Evolutionary conservation across 2,113 vertebrate genomes (phyloP).

Genomic region (Mesitornis unicolor): DNA sequence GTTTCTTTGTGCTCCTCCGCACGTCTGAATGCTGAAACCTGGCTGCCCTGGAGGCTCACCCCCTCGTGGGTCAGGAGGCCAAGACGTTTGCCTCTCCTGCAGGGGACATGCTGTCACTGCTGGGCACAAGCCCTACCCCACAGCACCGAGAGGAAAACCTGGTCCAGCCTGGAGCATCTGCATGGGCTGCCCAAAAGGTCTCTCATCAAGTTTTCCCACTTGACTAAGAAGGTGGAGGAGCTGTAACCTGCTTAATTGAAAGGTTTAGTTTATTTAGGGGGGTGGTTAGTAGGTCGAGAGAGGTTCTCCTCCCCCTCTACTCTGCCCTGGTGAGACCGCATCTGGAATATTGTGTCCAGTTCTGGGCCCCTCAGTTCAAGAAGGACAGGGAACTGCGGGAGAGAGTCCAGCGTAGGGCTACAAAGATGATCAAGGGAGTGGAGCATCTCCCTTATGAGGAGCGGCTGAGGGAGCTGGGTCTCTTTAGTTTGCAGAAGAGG

Average conservation of each 20-base stretch:
- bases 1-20: slow-evolving; percentile 62
- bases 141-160: background rate
- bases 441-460: too few species aligned
- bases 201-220: background rate
- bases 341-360: too few species aligned
- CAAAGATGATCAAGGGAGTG: too few species aligned
- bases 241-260: background rate
- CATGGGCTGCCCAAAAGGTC: fast-evolving
- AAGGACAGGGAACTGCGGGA: too few species aligned
- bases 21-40: slow-evolving; percentile 38
- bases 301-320: too few species aligned
- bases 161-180: background rate
- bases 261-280: background rate
- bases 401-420: too few species aligned
- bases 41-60: slow-evolving; percentile 44
- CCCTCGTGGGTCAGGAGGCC: slow-evolving; percentile 32
- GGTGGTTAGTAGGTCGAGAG: too few species aligned
- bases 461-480: too few species aligned
- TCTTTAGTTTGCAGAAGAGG: too few species aligned
- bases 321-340: too few species aligned
- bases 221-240: background rate
- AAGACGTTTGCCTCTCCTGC: slow-evolving; percentile 9
- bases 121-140: background rate
- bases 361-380: too few species aligned
- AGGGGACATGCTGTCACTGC: background rate